Conservation (phyloP, 2,797 vertebrate species). For the Pogonophryne albipinna region DNA sequence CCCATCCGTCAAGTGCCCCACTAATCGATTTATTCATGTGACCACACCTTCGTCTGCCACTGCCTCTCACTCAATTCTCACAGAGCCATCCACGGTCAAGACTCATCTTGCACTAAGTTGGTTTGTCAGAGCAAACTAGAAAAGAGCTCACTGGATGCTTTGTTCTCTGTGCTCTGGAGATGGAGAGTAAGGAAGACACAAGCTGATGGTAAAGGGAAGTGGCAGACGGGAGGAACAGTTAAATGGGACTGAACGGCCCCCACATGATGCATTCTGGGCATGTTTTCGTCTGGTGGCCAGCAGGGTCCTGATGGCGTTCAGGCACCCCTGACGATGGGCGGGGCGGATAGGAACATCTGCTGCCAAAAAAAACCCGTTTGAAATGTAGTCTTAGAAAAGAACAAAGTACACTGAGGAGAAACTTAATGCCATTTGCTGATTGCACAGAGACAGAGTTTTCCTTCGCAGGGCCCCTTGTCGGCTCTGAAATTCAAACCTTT, state of each 20-base stretch:
- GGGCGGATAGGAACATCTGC: slow-evolving; percentile 75
- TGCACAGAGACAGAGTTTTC: slow-evolving; percentile 29
- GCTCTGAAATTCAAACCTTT: slow-evolving; percentile 25
- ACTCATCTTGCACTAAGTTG: slow-evolving; percentile 39
- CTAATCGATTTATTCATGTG: slow-evolving; percentile 83
- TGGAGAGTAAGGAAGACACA: slow-evolving; percentile 23
- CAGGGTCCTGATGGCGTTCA: slow-evolving; percentile 70
- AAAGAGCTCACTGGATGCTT: slow-evolving; percentile 17
- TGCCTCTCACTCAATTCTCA: slow-evolving; percentile 52
- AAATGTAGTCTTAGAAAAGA: slow-evolving; percentile 48
- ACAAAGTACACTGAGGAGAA: slow-evolving; percentile 39
- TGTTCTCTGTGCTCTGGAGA: slow-evolving; percentile 24
- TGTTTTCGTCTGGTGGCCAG: slow-evolving; percentile 68
- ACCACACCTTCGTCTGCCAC: slow-evolving; percentile 71
- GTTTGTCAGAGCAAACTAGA: slow-evolving; percentile 48
- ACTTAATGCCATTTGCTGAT: slow-evolving; percentile 49
- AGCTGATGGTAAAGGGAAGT: slow-evolving; percentile 40
- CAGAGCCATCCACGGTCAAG: slow-evolving; percentile 42
- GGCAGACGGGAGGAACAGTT: slow-evolving; percentile 50
- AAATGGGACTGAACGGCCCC: slow-evolving; percentile 46
- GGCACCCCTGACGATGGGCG: slow-evolving; percentile 47
- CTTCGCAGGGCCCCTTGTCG: neutral
- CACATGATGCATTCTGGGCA: slow-evolving; percentile 66
- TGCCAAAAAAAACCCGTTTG: slow-evolving; percentile 46
- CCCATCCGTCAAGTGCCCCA: slow-evolving; percentile 79